Evolutionary conservation across 2,113 vertebrate genomes (phyloP), one percentile per base, ranked within the genome.

Genomic region (Crotalus helleri): DNA sequence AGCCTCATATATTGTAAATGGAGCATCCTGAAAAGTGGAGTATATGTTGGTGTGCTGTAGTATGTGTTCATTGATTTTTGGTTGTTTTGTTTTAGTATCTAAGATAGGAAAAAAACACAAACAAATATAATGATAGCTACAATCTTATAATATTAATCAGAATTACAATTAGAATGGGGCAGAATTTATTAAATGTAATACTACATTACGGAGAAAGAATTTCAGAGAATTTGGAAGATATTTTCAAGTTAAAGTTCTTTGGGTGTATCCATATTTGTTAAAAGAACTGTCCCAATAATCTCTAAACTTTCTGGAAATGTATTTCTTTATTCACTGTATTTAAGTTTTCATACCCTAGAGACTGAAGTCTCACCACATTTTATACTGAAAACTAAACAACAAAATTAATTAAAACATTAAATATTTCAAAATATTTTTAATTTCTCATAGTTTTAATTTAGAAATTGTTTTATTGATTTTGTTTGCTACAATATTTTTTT

Each of bases 1-100:
- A 55, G 89, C 21, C 39, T 94, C 49, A 95, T 96, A 91, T 92
- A 74, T 19, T 87, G 12, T 39, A 85, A 23, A 86, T 29, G 21
- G 23, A 1, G 15, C 13, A 19, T 39, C 69, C n/a, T 33, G n/a
- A 81, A 33, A 39, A 33, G 24, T 29, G 59, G 10, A 29, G 59
- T 64, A 64, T 64, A 64, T 29, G 24, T 61, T 61, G 24, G 24
- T 61, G 2, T 61, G 24, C 23, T 26, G 23, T 26, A 24, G 24
- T 9, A 5, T 61, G 59, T 61, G 26, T 61, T 61, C 3, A 1
- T 29, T 61, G 24, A 12, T 61, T 61, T 29, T 61, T 61, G 24
- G 24, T 29, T 61, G 59, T 61, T 61, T 29, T 29, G 26, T 29
- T 61, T 61, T 29, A 61, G 59, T 61, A 61, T 61, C 24, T 61